Evolutionary conservation across 2,888 invertebrate genomes (phyloP), one percentile per base, ranked within the genome.

Genomic region (Drosophila rubida): DNA sequence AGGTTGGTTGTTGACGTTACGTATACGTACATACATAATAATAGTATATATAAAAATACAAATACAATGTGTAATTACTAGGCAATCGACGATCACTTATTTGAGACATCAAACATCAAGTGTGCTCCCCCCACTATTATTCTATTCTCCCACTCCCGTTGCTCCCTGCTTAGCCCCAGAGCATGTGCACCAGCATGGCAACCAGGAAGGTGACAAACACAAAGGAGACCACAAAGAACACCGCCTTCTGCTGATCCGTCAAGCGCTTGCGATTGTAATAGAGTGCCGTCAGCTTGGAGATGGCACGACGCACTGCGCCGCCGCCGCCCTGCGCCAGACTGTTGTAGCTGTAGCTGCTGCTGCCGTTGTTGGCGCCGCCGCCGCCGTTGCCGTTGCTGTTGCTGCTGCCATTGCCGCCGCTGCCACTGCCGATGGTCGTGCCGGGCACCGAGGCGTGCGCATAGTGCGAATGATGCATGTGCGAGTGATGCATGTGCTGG

Each of bases 241-340:
- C 89, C 32, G 92, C 92, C 76, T 91, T 92, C 67, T 92, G 90
- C 64, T 91, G 91, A 75, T 92, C 92, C 45, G 90, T 90, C 55
- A 90, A 88, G 39, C 90, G 90, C 73, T 90, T 91, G 2, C 91
- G 89, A 75, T 90, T 92, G 69, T 85, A 87, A 65, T 91, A 92
- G 39, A 91, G 76, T 51, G 91, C 73, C 39, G 88, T 87, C 14
- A 91, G 70, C 73, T 89, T 89, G 75, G 83, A 74, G 25, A 94
- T 87, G 86, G 92, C 80, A 90, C 93, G 80, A 88, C 93, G 51
- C 84, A 93, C 58, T 90, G 93, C 76, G 90, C 93, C 85, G 22
- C 19, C 75, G 90, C 93, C 84, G 22, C 41, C 39, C 2, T 35
- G 35, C 4, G 35, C 13, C n/a, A 35, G 13, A 23, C 7, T 23